Evolutionary conservation across 2,113 vertebrate species (phyloP).

Genomic region (Etheostoma cragini): DNA sequence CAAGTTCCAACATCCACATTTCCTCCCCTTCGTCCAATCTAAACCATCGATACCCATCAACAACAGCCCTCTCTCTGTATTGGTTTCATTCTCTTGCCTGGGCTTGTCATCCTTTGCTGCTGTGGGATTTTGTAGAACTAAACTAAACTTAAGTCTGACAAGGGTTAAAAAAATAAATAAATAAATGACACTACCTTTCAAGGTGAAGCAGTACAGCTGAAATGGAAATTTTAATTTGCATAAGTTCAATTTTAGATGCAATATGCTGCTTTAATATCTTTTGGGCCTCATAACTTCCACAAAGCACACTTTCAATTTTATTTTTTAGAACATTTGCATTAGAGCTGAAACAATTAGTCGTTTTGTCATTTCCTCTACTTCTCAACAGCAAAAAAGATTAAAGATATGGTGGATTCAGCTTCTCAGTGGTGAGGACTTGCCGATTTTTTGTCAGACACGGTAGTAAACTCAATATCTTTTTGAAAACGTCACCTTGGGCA

Average conservation of each 20-base stretch:
- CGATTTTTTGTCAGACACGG: background rate
- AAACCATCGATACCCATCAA: constrained; percentile 36
- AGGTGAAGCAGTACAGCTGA: background rate
- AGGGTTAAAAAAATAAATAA: background rate
- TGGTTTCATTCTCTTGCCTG: constrained; percentile 28
- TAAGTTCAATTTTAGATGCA: background rate
- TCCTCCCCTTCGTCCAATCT: constrained; percentile 38
- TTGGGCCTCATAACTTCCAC: background rate
- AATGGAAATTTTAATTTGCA: background rate
- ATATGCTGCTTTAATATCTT: background rate
- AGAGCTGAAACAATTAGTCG: background rate
- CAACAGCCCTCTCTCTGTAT: constrained; percentile 14
- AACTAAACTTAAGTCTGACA: constrained; percentile 16
- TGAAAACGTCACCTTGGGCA: background rate
- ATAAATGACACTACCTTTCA: constrained; percentile 4
- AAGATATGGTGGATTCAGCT: background rate
- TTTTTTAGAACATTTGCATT: background rate
- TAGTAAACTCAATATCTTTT: background rate
- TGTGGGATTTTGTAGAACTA: background rate
- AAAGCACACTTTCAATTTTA: background rate
- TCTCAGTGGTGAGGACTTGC: background rate
- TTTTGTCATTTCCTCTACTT: background rate
- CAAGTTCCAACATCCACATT: constrained; percentile 63
- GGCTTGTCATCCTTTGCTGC: constrained; percentile 28
- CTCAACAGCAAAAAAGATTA: no score